phyloP scores from a whole-genome alignment of 1,140 invertebrate genomes.

The Tetranychus cinnabarinus region DNA sequence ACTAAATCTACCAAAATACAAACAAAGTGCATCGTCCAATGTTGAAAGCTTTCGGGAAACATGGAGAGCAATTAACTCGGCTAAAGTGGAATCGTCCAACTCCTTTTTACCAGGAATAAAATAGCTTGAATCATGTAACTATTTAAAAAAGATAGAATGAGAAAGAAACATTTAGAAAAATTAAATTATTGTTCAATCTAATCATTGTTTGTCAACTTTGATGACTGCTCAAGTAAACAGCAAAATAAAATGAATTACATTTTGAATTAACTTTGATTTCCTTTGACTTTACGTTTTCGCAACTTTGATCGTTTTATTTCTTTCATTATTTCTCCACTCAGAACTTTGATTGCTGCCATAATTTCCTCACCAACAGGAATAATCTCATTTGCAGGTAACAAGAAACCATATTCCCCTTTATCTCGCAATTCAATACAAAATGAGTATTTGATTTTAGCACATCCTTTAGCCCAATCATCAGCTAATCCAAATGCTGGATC shows the following conservation, averaged over 20 bases:
- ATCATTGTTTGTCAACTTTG: too few relatives aligned
- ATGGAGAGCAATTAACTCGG: neutral
- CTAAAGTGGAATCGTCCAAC: neutral
- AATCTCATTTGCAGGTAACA: slow-evolving; percentile 22
- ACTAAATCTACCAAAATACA: neutral
- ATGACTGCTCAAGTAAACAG: too few relatives aligned
- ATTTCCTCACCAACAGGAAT: slow-evolving; percentile 7
- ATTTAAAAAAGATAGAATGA: neutral
- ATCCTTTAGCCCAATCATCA: slow-evolving; percentile 22
- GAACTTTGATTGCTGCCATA: too few relatives aligned
- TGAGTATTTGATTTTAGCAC: slow-evolving; percentile 20
- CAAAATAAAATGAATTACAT: too few relatives aligned
- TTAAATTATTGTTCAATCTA: too few relatives aligned
- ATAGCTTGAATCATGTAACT: neutral
- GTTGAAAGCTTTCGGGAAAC: neutral
- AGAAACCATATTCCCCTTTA: slow-evolving; percentile 23
- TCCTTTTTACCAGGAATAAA: neutral
- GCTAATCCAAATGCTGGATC: slow-evolving; percentile 2
- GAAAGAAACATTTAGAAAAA: too few relatives aligned
- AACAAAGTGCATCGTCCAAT: neutral
- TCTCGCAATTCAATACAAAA: slow-evolving; percentile 24
- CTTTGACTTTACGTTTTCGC: too few relatives aligned
- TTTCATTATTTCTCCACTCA: too few relatives aligned
- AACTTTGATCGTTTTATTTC: too few relatives aligned
- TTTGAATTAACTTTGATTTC: too few relatives aligned